These are phyloP conservation scores for Penaeus monodon DNA, from an alignment of 2,888 invertebrate species.

Conservation along the genomic window DNA sequence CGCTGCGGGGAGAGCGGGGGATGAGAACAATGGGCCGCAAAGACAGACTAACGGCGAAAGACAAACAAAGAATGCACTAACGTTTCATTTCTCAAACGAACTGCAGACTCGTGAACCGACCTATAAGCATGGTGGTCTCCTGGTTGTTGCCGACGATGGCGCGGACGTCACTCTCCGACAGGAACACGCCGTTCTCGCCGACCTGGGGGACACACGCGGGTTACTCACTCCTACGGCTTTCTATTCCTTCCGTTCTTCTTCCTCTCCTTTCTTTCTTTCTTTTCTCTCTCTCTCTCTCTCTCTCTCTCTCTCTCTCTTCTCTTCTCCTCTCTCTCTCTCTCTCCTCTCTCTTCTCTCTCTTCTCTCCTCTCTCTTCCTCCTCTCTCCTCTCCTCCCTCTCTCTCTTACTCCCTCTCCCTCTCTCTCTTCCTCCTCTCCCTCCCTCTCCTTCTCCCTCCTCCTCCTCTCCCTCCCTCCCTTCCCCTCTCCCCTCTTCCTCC, in stretches of 20 bases:
- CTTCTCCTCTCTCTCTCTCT: no score
- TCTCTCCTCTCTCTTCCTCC: no score
- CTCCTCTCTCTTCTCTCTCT: no score
- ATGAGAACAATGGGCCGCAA: background rate
- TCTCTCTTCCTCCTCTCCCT: no score
- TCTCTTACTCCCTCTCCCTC: no score
- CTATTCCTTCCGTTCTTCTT: background rate
- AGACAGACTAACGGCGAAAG: background rate
- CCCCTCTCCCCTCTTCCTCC: no score
- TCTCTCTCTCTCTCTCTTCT: no score
- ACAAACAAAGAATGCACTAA: background rate
- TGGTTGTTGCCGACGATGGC: slow-evolving; percentile 41
- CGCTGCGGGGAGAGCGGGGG: slow-evolving; percentile 36
- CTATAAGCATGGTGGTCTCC: slow-evolving; percentile 41
- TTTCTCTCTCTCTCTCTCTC: no score
- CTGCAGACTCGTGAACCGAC: background rate
- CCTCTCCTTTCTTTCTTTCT: background rate
- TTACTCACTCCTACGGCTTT: background rate
- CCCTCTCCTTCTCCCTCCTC: no score
- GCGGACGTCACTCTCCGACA: slow-evolving; percentile 27
- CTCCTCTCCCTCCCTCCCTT: no score
- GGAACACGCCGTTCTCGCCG: slow-evolving; percentile 54
- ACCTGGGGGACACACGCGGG: slow-evolving; percentile 36
- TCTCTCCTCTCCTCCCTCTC: no score
- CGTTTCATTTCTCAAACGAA: background rate